Conservation (phyloP, 1,140 invertebrate species). For the Drosophila quadrilineata region DNA sequence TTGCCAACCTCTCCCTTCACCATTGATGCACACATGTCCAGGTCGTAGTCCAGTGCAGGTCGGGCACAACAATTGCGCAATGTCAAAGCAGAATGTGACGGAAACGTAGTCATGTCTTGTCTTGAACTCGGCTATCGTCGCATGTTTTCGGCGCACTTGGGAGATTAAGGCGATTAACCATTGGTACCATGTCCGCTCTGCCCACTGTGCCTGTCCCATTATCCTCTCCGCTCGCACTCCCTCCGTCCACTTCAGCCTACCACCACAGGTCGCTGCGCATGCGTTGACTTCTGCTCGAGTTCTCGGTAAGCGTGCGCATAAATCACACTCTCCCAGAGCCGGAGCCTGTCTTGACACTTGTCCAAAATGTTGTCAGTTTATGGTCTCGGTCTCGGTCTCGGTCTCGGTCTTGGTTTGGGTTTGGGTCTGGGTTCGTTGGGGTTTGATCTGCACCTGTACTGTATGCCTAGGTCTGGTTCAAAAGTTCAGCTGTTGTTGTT, state of each 20-base stretch:
- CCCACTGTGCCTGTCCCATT: conserved; percentile 17
- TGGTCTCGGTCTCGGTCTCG: conserved; percentile 46
- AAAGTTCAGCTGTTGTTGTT: conserved; percentile 47
- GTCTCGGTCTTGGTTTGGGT: conserved; percentile 8
- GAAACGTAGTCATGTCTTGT: conserved; percentile 60
- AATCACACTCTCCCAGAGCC: conserved; percentile 69
- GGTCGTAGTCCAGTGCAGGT: background rate
- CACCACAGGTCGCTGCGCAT: conserved; percentile 68
- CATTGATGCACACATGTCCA: conserved; percentile 36
- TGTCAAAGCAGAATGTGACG: conserved; percentile 60
- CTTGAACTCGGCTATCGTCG: conserved; percentile 48
- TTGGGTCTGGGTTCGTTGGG: too few relatives aligned
- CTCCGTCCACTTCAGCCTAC: conserved; percentile 17
- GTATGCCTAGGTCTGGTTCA: conserved; percentile 31
- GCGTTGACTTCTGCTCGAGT: conserved; percentile 58
- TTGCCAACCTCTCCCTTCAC: background rate
- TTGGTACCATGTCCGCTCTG: conserved; percentile 59
- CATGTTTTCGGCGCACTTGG: conserved; percentile 76
- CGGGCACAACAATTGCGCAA: conserved; percentile 68
- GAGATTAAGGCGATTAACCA: conserved; percentile 79
- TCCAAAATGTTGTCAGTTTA: conserved; percentile 74
- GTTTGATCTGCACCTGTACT: conserved; percentile 65
- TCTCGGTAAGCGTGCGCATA: conserved; percentile 67
- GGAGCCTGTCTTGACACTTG: too few relatives aligned
- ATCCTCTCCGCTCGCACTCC: background rate